Conservation (phyloP, 2,797 vertebrate species). For the Pseudochromis fuscus region DNA sequence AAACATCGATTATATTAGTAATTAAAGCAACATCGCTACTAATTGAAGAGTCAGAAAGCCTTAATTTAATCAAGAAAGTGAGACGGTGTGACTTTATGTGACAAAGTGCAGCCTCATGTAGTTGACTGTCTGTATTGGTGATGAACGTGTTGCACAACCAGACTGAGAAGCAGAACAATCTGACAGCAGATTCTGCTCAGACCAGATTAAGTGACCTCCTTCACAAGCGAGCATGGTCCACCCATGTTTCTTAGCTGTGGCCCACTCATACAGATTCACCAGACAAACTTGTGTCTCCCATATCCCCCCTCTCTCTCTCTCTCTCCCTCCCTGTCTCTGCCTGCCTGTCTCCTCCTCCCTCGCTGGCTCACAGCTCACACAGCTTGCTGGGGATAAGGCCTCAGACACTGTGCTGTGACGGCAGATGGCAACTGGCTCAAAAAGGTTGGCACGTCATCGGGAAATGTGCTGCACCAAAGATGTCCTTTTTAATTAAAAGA, state of each 20-base stretch:
- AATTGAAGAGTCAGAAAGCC: background rate
- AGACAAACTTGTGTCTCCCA: slow-evolving; percentile 34
- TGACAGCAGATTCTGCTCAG: slow-evolving; percentile 42
- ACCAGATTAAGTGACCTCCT: slow-evolving; percentile 56
- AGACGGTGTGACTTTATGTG: background rate
- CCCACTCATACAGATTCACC: slow-evolving; percentile 58
- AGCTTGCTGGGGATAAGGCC: slow-evolving; percentile 82
- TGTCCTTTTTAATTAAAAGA: slow-evolving; percentile 86
- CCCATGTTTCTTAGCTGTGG: slow-evolving; percentile 52
- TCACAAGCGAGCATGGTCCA: slow-evolving; percentile 26
- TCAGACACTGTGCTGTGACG: slow-evolving; percentile 75
- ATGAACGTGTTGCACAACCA: slow-evolving; percentile 23
- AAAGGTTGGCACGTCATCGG: slow-evolving; percentile 81
- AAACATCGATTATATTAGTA: background rate
- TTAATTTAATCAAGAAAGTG: background rate
- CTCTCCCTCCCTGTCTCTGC: slow-evolving; percentile 13
- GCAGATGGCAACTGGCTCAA: slow-evolving; percentile 85
- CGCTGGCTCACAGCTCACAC: slow-evolving; percentile 73
- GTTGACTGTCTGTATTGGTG: slow-evolving; percentile 8
- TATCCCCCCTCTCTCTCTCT: slow-evolving; percentile 13
- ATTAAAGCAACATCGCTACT: slow-evolving; percentile 1
- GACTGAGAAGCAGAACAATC: slow-evolving; percentile 11
- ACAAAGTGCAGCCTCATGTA: background rate
- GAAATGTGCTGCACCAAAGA: slow-evolving; percentile 84
- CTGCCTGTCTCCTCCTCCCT: slow-evolving; percentile 45